phyloP scores from a whole-genome alignment of 2,888 invertebrate species.

The Drosophila pseudotalamancana region DNA sequence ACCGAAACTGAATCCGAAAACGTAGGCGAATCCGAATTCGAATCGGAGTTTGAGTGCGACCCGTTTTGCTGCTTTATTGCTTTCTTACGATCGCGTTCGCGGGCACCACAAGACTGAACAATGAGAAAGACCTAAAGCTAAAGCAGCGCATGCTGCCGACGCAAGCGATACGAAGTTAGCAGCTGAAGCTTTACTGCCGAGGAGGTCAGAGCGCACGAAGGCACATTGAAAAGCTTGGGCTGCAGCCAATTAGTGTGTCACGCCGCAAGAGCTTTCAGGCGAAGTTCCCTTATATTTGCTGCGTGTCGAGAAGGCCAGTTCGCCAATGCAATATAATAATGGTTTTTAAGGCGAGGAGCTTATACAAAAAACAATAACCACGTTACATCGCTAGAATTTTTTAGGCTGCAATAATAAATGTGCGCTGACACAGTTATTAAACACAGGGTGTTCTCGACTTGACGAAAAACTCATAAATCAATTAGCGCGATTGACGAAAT shows the following conservation, averaged over 20 bases:
- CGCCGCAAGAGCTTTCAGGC: slow-evolving; percentile 27
- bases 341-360: too few relatives aligned
- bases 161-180: slow-evolving; percentile 25
- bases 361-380: too few relatives aligned
- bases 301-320: neutral
- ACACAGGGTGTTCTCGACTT: neutral
- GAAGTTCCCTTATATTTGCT: neutral
- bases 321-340: too few relatives aligned
- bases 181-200: slow-evolving; percentile 49
- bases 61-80: slow-evolving; percentile 31
- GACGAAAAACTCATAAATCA: too few relatives aligned
- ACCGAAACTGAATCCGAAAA: slow-evolving; percentile 13
- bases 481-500: neutral
- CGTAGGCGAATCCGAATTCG: slow-evolving; percentile 9
- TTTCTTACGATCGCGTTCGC: slow-evolving; percentile 62
- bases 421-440: neutral
- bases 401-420: slow-evolving; percentile 13
- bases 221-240: slow-evolving; percentile 31
- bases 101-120: slow-evolving; percentile 58
- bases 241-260: slow-evolving; percentile 19
- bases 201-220: slow-evolving; percentile 68
- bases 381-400: too few relatives aligned
- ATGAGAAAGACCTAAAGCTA: slow-evolving; percentile 45
- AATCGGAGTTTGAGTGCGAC: slow-evolving; percentile 27
- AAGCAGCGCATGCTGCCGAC: slow-evolving; percentile 35